Evolutionary conservation across 2,888 invertebrate species (phyloP).

Genomic region (Onthophagus sagittarius): DNA sequence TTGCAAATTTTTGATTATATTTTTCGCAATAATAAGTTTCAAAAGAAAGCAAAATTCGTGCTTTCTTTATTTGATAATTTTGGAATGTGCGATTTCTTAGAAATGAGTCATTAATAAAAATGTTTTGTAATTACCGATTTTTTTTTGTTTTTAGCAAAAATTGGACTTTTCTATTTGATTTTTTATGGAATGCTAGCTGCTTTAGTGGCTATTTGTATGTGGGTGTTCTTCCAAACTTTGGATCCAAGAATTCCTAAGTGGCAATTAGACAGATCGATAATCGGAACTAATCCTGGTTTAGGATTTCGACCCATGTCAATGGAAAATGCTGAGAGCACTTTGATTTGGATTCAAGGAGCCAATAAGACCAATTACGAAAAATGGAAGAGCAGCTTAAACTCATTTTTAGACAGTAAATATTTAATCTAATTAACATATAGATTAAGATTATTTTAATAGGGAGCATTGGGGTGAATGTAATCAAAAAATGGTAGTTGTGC

Average conservation of each 20-base stretch:
- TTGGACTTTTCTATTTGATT: slow-evolving; percentile 89
- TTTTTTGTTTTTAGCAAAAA: slow-evolving; percentile 71
- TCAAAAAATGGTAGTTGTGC: too few species aligned
- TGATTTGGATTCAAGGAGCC: slow-evolving; percentile 91
- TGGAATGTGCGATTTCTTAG: background rate
- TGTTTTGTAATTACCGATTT: background rate
- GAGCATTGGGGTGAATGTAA: too few species aligned
- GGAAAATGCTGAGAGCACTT: slow-evolving; percentile 85
- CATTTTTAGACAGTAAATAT: slow-evolving; percentile 72
- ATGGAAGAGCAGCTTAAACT: slow-evolving; percentile 73
- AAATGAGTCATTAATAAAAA: background rate
- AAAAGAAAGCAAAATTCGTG: too few species aligned
- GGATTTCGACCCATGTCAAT: slow-evolving; percentile 92
- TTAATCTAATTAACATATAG: background rate
- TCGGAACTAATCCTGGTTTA: slow-evolving; percentile 93
- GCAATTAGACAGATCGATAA: slow-evolving; percentile 80
- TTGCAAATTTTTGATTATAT: background rate
- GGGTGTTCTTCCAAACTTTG: slow-evolving; percentile 88
- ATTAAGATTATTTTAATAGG: background rate
- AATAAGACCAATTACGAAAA: slow-evolving; percentile 70
- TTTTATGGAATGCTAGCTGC: slow-evolving; percentile 91
- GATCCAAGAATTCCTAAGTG: slow-evolving; percentile 88
- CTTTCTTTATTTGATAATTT: too few species aligned
- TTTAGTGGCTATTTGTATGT: slow-evolving; percentile 90
- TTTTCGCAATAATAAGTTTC: too few species aligned